Evolutionary conservation across 2,113 vertebrate genomes (phyloP).

Genomic region (Hippocampus guttulatus): DNA sequence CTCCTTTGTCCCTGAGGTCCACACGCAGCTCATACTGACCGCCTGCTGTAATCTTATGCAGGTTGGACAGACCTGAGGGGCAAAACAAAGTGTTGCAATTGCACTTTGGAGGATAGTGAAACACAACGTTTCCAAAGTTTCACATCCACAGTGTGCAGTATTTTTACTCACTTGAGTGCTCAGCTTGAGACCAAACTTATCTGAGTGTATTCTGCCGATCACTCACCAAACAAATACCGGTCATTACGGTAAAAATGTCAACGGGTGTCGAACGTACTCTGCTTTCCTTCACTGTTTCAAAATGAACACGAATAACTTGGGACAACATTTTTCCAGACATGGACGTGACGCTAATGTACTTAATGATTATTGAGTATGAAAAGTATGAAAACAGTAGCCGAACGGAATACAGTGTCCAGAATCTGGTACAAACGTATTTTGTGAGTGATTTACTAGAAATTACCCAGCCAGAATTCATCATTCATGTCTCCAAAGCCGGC

Average conservation of each 20-base stretch:
- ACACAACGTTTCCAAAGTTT: not conserved
- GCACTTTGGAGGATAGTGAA: not conserved
- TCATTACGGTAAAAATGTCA: not conserved
- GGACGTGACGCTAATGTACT: not conserved
- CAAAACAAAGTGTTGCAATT: not conserved
- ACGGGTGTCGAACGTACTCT: not conserved
- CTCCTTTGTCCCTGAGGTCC: slow-evolving; percentile 83
- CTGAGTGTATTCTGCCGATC: not conserved
- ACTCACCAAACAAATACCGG: not conserved
- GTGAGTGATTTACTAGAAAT: slow-evolving; percentile 1
- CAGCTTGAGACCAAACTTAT: not conserved
- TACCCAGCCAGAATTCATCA: slow-evolving; percentile 97
- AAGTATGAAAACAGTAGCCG: not conserved
- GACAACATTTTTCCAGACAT: not conserved
- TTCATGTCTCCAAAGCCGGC: slow-evolving; percentile 87
- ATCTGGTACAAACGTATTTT: not conserved
- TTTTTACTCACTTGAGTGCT: not conserved
- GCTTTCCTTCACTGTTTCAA: not conserved
- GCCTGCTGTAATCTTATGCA: slow-evolving; percentile 89
- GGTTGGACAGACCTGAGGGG: slow-evolving; percentile 83
- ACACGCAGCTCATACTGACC: slow-evolving; percentile 91
- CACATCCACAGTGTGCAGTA: not conserved
- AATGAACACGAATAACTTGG: too few relatives aligned
- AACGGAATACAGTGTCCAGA: not conserved
- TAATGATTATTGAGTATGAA: not conserved